Evolutionary conservation across 2,797 vertebrate genomes (phyloP).

Genomic region (Leuciscus waleckii): DNA sequence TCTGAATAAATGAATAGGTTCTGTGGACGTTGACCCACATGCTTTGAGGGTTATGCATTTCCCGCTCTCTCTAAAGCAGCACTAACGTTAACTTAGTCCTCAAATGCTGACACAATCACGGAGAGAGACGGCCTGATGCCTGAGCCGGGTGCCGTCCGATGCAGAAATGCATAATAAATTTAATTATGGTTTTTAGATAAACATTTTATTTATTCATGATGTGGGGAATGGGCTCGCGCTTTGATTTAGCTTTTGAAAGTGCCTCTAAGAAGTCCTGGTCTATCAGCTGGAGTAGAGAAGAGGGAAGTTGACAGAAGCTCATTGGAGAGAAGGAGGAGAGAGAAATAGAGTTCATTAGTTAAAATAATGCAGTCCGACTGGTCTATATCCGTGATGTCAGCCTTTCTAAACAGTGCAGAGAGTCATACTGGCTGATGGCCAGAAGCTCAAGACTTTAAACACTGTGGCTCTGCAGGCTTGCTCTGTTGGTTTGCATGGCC

Average conservation of each 20-base stretch:
- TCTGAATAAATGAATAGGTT: neutral
- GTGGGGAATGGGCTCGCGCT: neutral
- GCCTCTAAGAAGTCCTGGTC: slow-evolving; percentile 21
- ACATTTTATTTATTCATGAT: slow-evolving; percentile 52
- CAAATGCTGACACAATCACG: neutral
- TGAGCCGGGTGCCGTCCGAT: slow-evolving; percentile 29
- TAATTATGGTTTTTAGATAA: slow-evolving; percentile 46
- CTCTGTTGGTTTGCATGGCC: neutral
- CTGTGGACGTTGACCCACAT: neutral
- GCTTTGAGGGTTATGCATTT: neutral
- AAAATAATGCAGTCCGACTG: slow-evolving; percentile 42
- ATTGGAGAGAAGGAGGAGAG: neutral
- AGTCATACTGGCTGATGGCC: slow-evolving; percentile 41
- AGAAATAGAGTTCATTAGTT: slow-evolving; percentile 51
- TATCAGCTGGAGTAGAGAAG: neutral
- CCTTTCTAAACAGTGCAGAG: slow-evolving; percentile 55
- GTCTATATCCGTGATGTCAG: slow-evolving; percentile 45
- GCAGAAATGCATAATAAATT: slow-evolving; percentile 47
- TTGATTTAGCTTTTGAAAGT: slow-evolving; percentile 24
- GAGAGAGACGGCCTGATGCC: slow-evolving; percentile 6
- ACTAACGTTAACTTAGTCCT: neutral
- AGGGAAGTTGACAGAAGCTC: neutral
- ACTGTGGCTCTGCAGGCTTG: neutral
- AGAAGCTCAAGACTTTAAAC: neutral
- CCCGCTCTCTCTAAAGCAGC: neutral